A percentile compares a stretch with the other conserved stretches of the same genome.
These are phyloP conservation scores for Noctua fimbriata DNA, from an alignment of 2,888 invertebrate genomes.

Conservation along the genomic window DNA sequence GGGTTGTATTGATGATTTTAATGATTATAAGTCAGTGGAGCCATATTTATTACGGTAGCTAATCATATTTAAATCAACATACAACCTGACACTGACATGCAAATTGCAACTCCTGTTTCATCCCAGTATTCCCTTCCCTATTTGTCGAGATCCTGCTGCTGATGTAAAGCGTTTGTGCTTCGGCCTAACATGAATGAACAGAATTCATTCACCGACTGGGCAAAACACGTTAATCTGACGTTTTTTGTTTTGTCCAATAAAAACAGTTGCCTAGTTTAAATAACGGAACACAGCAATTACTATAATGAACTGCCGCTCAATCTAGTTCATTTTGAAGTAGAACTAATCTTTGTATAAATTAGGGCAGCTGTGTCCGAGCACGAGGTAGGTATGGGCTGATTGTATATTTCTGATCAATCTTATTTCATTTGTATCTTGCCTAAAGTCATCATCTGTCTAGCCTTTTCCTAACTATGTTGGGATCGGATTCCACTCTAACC, in stretches of 20 bases:
- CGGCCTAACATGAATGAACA: neutral
- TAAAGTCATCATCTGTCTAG: too few species aligned
- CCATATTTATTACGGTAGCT: neutral
- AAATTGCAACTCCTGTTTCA: neutral
- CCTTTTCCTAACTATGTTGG: too few species aligned
- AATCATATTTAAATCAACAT: neutral
- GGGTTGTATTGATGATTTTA: too few species aligned
- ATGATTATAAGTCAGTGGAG: neutral
- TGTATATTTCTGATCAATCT: neutral
- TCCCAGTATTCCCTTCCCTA: neutral
- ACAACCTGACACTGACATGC: neutral
- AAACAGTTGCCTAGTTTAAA: constrained; percentile 10
- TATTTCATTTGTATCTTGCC: too few species aligned
- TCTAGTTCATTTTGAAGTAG: constrained; percentile 15
- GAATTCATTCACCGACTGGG: neutral
- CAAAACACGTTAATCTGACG: neutral
- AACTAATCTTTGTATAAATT: neutral
- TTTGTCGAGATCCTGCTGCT: neutral
- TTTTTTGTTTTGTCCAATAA: neutral
- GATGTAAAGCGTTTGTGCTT: neutral
- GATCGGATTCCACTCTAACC: neutral
- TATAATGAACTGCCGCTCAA: constrained; percentile 23
- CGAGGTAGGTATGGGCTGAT: neutral
- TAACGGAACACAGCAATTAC: constrained; percentile 46
- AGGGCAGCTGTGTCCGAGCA: neutral